Evolutionary conservation across 2,113 vertebrate species (phyloP).

Genomic region (Columba janthina): DNA sequence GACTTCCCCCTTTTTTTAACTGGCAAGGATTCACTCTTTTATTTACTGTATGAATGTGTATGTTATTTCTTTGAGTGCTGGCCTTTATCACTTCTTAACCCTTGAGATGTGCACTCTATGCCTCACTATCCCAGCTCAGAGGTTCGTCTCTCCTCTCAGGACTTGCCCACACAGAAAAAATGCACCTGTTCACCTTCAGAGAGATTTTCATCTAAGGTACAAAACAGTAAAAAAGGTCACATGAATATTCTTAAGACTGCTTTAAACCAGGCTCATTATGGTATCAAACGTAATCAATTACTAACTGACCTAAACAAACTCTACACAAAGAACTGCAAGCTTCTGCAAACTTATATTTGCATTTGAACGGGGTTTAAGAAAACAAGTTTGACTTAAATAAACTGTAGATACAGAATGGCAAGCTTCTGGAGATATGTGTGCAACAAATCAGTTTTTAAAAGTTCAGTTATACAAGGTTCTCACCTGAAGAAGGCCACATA

Average conservation of each 20-base stretch:
- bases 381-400: not conserved
- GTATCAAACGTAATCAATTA: too few relatives aligned
- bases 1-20: not conserved
- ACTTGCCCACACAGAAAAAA: not conserved
- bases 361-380: not conserved
- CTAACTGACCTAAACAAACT: not conserved
- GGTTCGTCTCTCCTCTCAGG: fast-evolving
- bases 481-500: not conserved
- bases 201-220: not conserved
- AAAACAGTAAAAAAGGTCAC: not conserved
- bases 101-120: fast-evolving
- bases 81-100: not conserved
- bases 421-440: not conserved
- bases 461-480: not conserved
- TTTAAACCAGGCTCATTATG: not conserved
- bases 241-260: not conserved
- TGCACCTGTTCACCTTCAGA: fast-evolving
- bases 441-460: not conserved
- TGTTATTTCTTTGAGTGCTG: not conserved
- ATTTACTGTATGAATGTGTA: not conserved
- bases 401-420: not conserved
- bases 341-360: not conserved
- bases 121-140: not conserved
- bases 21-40: not conserved
- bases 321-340: not conserved